phyloP scores from a whole-genome alignment of 2,888 invertebrate species.

The Andrena praecox region DNA sequence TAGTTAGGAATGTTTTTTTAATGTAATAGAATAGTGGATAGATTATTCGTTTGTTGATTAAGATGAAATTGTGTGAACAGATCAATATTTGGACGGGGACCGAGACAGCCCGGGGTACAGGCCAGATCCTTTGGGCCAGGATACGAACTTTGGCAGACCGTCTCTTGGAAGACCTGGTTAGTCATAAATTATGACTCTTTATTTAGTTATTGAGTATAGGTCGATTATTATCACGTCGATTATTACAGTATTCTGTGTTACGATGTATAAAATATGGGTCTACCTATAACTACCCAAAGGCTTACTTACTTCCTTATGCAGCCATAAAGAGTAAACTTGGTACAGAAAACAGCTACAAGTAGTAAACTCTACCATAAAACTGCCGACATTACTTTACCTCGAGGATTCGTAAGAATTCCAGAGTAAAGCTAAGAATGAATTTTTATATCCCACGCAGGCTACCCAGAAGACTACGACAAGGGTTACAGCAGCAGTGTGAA shows the following conservation, averaged over 20 bases:
- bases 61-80: conserved; percentile 67
- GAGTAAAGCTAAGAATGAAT: background rate
- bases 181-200: background rate
- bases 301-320: no score
- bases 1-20: no score
- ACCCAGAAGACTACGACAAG: conserved; percentile 63
- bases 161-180: conserved; percentile 82
- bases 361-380: no score
- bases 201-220: no score
- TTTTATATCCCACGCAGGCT: conserved; percentile 58
- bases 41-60: background rate
- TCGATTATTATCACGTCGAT: no score
- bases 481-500: conserved; percentile 31
- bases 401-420: no score
- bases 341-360: no score
- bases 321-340: no score
- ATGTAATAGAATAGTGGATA: background rate
- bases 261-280: no score
- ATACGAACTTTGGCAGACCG: conserved; percentile 85
- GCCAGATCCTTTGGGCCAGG: conserved; percentile 85
- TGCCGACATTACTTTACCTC: no score
- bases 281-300: no score
- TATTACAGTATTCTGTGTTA: no score
- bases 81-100: conserved; percentile 84
- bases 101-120: conserved; percentile 81